These are phyloP conservation scores for Dusona sp. DNA, from an alignment of 2,888 invertebrate species.

Conservation along the genomic window DNA sequence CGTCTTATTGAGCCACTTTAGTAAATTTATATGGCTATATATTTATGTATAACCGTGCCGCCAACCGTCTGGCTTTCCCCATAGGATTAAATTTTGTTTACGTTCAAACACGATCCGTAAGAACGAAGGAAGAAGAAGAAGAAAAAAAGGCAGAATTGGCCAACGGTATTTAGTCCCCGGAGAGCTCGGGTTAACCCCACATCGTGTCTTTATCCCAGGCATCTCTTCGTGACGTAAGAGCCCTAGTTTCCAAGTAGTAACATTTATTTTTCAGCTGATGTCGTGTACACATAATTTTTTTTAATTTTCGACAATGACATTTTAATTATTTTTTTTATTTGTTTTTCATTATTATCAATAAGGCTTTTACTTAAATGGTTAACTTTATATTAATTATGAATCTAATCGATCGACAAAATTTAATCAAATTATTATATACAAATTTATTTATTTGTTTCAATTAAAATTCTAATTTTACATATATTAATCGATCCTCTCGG, in stretches of 20 bases:
- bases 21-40: background rate
- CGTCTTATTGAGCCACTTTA: conserved; percentile 1
- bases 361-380: no score
- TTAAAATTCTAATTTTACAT: no score
- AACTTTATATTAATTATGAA: background rate
- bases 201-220: conserved; percentile 5
- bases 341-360: no score
- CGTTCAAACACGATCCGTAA: conserved; percentile 51
- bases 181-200: background rate
- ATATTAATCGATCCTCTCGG: background rate
- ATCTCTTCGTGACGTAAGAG: conserved; percentile 9
- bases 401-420: background rate
- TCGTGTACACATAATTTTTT: background rate
- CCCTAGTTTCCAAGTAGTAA: conserved; percentile 3
- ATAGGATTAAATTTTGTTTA: conserved; percentile 56
- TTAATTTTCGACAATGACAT: background rate
- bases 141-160: conserved; percentile 1
- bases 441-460: no score
- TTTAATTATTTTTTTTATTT: no score
- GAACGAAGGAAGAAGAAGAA: conserved; percentile 16
- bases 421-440: background rate
- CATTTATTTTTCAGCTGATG: background rate
- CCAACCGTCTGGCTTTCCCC: conserved; percentile 50
- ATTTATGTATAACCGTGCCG: conserved; percentile 3
- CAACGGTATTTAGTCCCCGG: conserved; percentile 15